These are phyloP conservation scores for Pristionchus fissidentatus DNA, from an alignment of 2,888 invertebrate genomes.

Conservation along the genomic window DNA sequence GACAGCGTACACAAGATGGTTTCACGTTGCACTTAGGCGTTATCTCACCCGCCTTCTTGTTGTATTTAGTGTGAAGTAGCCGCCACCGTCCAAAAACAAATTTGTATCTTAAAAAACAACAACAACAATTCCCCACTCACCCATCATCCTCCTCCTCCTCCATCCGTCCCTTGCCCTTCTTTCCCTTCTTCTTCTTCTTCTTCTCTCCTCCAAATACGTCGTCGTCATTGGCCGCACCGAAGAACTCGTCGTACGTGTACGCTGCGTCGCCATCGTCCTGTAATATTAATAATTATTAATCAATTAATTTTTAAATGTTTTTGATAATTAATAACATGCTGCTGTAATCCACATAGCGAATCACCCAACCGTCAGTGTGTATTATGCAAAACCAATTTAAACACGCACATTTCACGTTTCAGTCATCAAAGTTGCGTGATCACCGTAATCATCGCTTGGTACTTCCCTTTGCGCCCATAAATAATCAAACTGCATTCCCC, in stretches of 20 bases:
- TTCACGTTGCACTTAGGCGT: too few species aligned
- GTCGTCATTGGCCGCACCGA: conserved; percentile 16
- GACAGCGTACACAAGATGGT: too few species aligned
- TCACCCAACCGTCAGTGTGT: too few species aligned
- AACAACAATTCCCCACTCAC: too few species aligned
- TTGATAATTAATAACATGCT: too few species aligned
- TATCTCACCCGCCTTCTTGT: too few species aligned
- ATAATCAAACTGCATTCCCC: too few species aligned
- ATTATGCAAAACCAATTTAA: neutral
- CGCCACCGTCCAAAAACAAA: neutral
- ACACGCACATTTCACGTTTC: neutral
- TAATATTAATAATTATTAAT: neutral
- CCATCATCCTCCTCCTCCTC: conserved; percentile 26
- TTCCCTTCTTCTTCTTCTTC: conserved; percentile 14
- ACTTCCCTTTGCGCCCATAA: too few species aligned
- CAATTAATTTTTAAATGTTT: too few species aligned
- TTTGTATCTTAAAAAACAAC: neutral
- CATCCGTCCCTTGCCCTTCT: neutral
- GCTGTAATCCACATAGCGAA: too few species aligned
- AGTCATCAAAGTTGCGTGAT: neutral
- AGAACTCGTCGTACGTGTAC: conserved; percentile 46
- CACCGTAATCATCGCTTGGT: neutral
- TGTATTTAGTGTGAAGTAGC: too few species aligned
- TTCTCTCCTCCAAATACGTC: neutral
- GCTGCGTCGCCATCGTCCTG: conserved; percentile 35